phyloP scores from a whole-genome alignment of 2,797 vertebrate species.

The Lerista edwardsae region DNA sequence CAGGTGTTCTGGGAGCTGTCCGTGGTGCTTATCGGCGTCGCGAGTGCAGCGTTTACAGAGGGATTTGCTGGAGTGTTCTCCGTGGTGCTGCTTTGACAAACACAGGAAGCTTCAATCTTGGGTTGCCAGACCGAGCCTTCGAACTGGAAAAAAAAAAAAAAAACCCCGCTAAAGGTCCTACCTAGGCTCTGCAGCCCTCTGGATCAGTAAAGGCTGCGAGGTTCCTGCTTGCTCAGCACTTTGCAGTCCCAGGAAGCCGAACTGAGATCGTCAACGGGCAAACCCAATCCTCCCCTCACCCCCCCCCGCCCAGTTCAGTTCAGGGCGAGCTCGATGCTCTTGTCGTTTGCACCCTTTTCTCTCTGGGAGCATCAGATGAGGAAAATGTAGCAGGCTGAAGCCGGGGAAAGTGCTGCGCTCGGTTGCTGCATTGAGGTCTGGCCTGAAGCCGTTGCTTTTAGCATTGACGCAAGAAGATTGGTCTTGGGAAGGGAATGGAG shows the following conservation, averaged over 20 bases:
- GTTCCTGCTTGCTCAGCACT: background rate
- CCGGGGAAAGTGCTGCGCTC: background rate
- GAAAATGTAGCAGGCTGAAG: background rate
- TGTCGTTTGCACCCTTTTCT: background rate
- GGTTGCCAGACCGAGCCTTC: background rate
- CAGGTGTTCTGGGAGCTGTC: background rate
- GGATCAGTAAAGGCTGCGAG: background rate
- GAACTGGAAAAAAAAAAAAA: too few relatives aligned
- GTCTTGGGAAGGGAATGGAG: background rate
- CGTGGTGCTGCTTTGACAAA: background rate
- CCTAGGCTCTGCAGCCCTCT: background rate
- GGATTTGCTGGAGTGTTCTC: background rate
- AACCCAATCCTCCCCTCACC: too few relatives aligned
- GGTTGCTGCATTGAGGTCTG: constrained; percentile 17
- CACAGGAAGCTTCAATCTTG: background rate
- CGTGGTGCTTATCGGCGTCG: background rate
- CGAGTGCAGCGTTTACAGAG: background rate
- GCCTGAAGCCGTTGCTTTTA: background rate
- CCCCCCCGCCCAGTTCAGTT: too few relatives aligned
- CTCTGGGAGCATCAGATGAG: background rate
- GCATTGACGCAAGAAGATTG: background rate
- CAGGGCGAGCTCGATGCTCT: background rate
- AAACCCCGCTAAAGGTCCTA: too few relatives aligned
- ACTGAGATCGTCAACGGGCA: too few relatives aligned
- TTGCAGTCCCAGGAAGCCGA: background rate